These are phyloP conservation scores for Brotogeris chrysoptera DNA, from an alignment of 2,797 vertebrate genomes.

Conservation along the genomic window DNA sequence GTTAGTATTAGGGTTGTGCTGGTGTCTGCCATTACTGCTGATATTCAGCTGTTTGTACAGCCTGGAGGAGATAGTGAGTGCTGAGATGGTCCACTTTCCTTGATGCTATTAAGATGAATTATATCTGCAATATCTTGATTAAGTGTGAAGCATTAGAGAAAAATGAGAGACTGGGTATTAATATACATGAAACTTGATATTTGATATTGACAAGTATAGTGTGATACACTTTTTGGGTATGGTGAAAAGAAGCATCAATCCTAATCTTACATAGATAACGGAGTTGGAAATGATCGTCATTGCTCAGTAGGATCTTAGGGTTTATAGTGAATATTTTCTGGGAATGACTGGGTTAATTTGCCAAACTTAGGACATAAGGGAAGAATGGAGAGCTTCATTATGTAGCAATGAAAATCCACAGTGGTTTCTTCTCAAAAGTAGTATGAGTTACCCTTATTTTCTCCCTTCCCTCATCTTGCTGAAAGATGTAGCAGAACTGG, in stretches of 20 bases:
- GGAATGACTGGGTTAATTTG: not conserved
- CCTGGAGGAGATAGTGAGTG: not conserved
- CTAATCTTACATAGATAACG: not conserved
- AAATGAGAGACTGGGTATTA: not conserved
- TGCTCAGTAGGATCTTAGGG: not conserved
- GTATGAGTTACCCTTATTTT: not conserved
- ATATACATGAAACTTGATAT: not conserved
- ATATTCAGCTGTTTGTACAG: not conserved
- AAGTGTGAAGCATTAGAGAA: not conserved
- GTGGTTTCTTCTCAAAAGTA: not conserved
- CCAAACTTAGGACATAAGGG: not conserved
- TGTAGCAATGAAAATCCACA: not conserved
- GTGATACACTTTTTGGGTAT: not conserved
- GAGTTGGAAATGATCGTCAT: rapidly evolving
- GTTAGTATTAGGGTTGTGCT: not conserved
- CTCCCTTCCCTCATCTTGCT: not conserved
- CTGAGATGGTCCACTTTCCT: not conserved
- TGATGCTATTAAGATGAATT: not conserved
- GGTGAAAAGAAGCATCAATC: not conserved
- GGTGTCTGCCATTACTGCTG: not conserved
- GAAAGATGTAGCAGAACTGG: not conserved
- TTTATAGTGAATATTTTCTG: not conserved
- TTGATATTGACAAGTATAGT: not conserved
- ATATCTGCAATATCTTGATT: too few species aligned
- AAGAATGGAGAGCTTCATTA: not conserved